Evolutionary conservation across 2,113 vertebrate species (phyloP).

Genomic region (Rissa tridactyla): DNA sequence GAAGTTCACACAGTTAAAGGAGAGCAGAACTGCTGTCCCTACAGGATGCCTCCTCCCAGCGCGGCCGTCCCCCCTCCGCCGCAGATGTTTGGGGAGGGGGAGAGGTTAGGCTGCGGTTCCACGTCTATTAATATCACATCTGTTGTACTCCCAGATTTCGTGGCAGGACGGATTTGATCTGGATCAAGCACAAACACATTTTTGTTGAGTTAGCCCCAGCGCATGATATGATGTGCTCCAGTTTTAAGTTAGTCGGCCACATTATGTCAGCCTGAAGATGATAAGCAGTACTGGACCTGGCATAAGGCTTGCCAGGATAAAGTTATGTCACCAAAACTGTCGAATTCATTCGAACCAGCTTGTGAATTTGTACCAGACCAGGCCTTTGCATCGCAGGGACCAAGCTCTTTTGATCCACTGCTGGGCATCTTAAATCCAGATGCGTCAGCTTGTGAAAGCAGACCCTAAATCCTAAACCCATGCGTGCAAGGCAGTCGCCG

Average conservation of each 20-base stretch:
- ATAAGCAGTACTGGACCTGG: background rate
- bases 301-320: background rate
- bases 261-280: background rate
- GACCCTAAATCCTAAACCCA: background rate
- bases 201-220: background rate
- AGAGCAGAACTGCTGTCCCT: slow-evolving; percentile 30
- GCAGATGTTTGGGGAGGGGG: slow-evolving; percentile 44
- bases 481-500: background rate
- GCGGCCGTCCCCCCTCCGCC: background rate
- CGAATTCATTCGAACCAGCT: background rate
- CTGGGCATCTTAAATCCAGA: background rate
- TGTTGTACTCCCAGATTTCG: slow-evolving; percentile 20
- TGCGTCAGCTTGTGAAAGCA: background rate
- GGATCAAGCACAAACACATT: slow-evolving; percentile 51
- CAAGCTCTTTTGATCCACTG: background rate
- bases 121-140: slow-evolving; percentile 62
- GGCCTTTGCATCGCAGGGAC: background rate
- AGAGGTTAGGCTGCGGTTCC: slow-evolving; percentile 12
- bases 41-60: slow-evolving; percentile 26
- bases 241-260: background rate
- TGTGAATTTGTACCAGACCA: background rate
- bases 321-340: background rate
- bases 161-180: slow-evolving; percentile 47
- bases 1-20: background rate
- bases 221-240: background rate